Conservation (phyloP, 2,888 invertebrate species). For the Gymnosoma rotundatum region DNA sequence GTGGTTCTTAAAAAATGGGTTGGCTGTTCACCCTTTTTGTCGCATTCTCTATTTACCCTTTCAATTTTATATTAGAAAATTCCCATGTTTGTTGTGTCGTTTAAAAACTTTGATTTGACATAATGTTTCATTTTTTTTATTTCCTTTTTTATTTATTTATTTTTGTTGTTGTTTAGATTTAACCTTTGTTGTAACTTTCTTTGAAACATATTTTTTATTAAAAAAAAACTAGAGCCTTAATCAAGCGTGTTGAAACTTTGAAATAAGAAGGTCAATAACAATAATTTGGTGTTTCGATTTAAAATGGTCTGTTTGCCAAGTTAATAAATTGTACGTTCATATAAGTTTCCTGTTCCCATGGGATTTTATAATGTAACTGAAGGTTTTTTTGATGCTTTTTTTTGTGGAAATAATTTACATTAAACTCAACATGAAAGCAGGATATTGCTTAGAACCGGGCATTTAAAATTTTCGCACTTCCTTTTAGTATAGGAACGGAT, state of each 20-base stretch:
- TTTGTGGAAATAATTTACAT: no score
- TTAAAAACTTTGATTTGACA: conserved; percentile 70
- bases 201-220: conserved; percentile 22
- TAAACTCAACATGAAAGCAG: no score
- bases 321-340: conserved; percentile 67
- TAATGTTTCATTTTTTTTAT: conserved; percentile 43
- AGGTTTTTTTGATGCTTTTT: neutral
- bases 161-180: conserved; percentile 1
- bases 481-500: no score
- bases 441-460: no score
- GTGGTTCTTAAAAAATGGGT: conserved; percentile 57
- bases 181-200: conserved; percentile 1
- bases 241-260: conserved; percentile 32
- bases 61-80: conserved; percentile 25
- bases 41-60: neutral
- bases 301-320: conserved; percentile 67
- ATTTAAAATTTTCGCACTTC: no score
- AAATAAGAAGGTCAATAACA: conserved; percentile 37
- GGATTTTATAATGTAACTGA: neutral
- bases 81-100: conserved; percentile 68
- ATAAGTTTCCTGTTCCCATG: neutral
- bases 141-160: conserved; percentile 35
- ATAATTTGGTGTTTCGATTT: conserved; percentile 53
- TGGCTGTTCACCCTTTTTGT: conserved; percentile 29
- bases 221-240: conserved; percentile 29